Base-by-base conservation (phyloP, 2,113 vertebrate species). In the Pogonocichla stellata region DNA sequence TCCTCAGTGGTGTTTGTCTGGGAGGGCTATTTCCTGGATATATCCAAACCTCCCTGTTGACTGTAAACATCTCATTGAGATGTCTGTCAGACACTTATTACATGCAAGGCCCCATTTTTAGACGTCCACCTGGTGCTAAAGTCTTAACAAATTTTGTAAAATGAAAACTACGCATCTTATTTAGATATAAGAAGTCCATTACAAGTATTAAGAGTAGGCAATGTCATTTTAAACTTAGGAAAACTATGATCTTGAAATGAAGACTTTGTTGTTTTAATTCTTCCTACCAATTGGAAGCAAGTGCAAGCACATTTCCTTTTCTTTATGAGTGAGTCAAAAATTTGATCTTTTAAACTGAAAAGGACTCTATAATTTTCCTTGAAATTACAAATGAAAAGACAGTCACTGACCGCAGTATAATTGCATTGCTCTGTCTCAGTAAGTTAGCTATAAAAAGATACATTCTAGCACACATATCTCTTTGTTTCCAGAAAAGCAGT, bases 381-480 rank as follows among this genome's bases (percentile, higher is more conserved):
- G 67, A 88, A 90, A 91, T 60, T 60, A 62, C 5, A 5, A 65
- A 91, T 80, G 75, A 86, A 90, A 92, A 84, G 86, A 62, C 42
- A 83, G 80, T 71, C 72, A 94, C 86, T 80, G 86, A 88, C 83
- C 60, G 5, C 56, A 54, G 38, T 28, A 19, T 71, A 97, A 94
- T 80, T 77, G 60, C 69, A 86, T 56, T 71, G 19, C 26, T 93
- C 83, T 95, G 53, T 71, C 57, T 96, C 77, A 62, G 25, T 53
- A 91, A 79, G 45, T 92, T 61, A 72, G 69, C 80, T 91, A 69
- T 57, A 81, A 84, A 78, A 87, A 67, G 83, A 42, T 48, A 80
- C 0, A 5, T 43, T 86, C 56, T 38, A 80, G 86, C 43, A 69
- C 20, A 81, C 33, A 74, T 62, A 81, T 78, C 75, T 80, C 60